These are phyloP conservation scores for Adineta ricciae DNA, from an alignment of 2,888 invertebrate genomes.

Conservation along the genomic window DNA sequence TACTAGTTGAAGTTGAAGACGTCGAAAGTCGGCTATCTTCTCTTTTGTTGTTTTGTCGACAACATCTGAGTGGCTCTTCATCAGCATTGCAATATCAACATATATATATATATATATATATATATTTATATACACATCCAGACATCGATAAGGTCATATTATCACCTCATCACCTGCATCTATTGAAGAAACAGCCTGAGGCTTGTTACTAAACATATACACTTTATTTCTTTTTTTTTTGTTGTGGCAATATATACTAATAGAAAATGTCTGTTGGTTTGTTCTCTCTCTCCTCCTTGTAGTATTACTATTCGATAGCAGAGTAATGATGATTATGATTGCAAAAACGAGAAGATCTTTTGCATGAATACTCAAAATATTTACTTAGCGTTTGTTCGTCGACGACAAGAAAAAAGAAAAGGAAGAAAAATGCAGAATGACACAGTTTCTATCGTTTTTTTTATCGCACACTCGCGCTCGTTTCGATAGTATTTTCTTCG, in stretches of 20 bases:
- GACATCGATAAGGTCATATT: slow-evolving; percentile 11
- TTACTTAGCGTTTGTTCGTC: background rate
- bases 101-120: background rate
- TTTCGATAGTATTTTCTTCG: slow-evolving; percentile 4
- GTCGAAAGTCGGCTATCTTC: background rate
- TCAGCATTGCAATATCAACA: background rate
- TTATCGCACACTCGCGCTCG: slow-evolving; percentile 5
- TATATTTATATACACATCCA: background rate
- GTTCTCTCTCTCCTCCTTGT: background rate
- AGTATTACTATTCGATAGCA: background rate
- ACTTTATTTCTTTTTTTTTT: background rate
- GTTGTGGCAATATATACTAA: background rate
- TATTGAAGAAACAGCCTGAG: background rate
- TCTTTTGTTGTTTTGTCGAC: background rate
- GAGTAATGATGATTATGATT: background rate
- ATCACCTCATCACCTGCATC: slow-evolving; percentile 13
- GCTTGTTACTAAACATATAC: background rate
- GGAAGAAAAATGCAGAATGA: background rate
- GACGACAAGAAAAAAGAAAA: background rate
- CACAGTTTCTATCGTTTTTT: slow-evolving; percentile 9
- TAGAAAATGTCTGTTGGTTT: background rate
- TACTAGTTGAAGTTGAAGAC: background rate
- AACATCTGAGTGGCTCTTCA: slow-evolving; percentile 9
- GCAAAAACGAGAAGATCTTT: background rate
- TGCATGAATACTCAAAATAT: slow-evolving; percentile 13